Percentiles rank a stretch among this genome's conserved stretches.
Evolutionary conservation across 2,888 invertebrate species (phyloP).

Genomic region (Argynnis bischoffii): DNA sequence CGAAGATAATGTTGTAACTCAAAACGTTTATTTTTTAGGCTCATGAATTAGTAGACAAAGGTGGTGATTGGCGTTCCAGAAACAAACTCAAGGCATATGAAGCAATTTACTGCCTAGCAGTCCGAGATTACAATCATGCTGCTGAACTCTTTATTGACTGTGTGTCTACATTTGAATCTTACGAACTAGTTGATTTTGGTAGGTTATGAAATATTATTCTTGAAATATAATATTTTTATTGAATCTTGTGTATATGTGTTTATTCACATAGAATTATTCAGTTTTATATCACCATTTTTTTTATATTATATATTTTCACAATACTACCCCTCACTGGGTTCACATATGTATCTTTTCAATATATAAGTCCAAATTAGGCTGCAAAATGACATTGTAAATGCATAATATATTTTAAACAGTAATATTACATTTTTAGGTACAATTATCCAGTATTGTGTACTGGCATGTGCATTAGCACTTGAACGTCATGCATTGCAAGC

Average conservation of each 20-base stretch:
- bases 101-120: constrained; percentile 97
- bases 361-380: too few relatives aligned
- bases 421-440: constrained; percentile 71
- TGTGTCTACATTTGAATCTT: constrained; percentile 99
- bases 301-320: too few relatives aligned
- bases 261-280: too few relatives aligned
- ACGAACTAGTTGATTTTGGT: constrained; percentile 99
- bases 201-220: constrained; percentile 45
- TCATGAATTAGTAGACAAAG: constrained; percentile 93
- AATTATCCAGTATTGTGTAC: constrained; percentile 82
- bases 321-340: too few relatives aligned
- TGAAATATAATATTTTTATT: background rate
- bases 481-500: constrained; percentile 80
- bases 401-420: too few relatives aligned
- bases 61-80: constrained; percentile 99
- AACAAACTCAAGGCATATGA: constrained; percentile 98
- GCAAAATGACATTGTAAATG: too few relatives aligned
- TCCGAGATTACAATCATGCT: constrained; percentile 97
- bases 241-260: background rate
- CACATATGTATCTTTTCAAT: too few relatives aligned
- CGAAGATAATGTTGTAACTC: background rate
- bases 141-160: constrained; percentile 98
- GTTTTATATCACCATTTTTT: too few relatives aligned
- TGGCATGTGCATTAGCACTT: constrained; percentile 81
- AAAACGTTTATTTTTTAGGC: constrained; percentile 56